These are phyloP conservation scores for Argyrosomus regius DNA, from an alignment of 2,797 vertebrate genomes.

Conservation along the genomic window DNA sequence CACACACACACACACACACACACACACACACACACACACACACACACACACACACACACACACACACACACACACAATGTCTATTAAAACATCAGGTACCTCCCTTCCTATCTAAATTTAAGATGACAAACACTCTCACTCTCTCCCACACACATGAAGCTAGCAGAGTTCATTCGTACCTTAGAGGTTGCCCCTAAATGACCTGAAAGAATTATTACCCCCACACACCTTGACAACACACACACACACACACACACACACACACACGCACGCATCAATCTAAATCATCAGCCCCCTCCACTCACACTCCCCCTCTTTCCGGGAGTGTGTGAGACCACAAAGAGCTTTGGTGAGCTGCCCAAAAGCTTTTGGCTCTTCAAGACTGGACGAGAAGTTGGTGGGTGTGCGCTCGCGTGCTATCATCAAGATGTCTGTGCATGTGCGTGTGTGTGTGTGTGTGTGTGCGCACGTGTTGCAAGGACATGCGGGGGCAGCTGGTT, in stretches of 20 bases:
- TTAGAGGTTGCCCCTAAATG: conserved; percentile 63
- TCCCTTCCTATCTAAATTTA: conserved; percentile 44
- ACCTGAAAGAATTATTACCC: conserved; percentile 64
- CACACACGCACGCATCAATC: conserved; percentile 37
- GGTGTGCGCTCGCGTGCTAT: conserved; percentile 59
- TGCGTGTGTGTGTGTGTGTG: conserved; percentile 28
- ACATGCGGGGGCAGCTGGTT: conserved; percentile 75
- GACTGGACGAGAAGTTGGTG: conserved; percentile 65
- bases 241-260: conserved; percentile 6
- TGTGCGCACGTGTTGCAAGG: conserved; percentile 58
- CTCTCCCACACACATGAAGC: conserved; percentile 19
- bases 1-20: background rate
- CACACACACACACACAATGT: conserved; percentile 9
- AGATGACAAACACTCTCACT: conserved; percentile 31
- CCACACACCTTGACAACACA: conserved; percentile 25
- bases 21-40: too few relatives aligned
- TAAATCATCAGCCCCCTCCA: conserved; percentile 63
- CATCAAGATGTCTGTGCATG: conserved; percentile 35
- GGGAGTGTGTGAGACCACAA: conserved; percentile 69
- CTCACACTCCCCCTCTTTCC: conserved; percentile 59
- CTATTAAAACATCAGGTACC: conserved; percentile 56
- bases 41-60: conserved; percentile 6
- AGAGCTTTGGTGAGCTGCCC: conserved; percentile 76
- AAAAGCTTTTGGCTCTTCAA: conserved; percentile 67
- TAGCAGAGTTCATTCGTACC: conserved; percentile 39